phyloP scores from a whole-genome alignment of 2,888 invertebrate genomes.

The Patella pellucida region DNA sequence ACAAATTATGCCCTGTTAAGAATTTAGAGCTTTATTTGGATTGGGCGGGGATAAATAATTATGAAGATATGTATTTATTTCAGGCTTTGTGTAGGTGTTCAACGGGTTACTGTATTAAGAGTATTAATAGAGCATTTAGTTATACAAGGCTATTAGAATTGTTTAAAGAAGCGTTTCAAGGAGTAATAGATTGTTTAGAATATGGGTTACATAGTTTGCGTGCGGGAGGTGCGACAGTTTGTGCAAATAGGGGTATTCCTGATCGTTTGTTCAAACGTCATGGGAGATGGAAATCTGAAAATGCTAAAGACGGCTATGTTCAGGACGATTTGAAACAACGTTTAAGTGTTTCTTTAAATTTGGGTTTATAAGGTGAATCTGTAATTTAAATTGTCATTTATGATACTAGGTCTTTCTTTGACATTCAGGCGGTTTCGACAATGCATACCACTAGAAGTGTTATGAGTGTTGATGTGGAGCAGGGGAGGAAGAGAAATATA shows the following conservation, averaged over 20 bases:
- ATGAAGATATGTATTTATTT: slow-evolving; percentile 14
- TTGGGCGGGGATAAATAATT: neutral
- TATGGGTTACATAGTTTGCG: slow-evolving; percentile 21
- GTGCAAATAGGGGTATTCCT: slow-evolving; percentile 21
- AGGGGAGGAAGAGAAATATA: too few species aligned
- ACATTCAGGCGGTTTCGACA: too few species aligned
- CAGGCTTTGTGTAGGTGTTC: slow-evolving; percentile 6
- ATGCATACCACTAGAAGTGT: too few species aligned
- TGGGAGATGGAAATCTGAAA: slow-evolving; percentile 17
- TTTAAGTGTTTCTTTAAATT: slow-evolving; percentile 8
- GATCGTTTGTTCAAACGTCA: slow-evolving; percentile 28
- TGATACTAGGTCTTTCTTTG: too few species aligned
- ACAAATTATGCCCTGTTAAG: neutral
- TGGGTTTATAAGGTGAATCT: neutral
- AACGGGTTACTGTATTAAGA: slow-evolving; percentile 12
- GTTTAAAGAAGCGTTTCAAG: slow-evolving; percentile 24
- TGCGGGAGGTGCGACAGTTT: slow-evolving; percentile 24
- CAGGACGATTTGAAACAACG: slow-evolving; percentile 4
- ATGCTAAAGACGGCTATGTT: slow-evolving; percentile 17
- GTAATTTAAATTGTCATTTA: too few species aligned
- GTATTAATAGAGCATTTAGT: slow-evolving; percentile 10
- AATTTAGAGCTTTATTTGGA: neutral
- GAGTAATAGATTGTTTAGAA: slow-evolving; percentile 22
- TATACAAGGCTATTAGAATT: slow-evolving; percentile 24
- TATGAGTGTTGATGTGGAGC: too few species aligned